These are phyloP conservation scores for Spheniscus humboldti DNA, from an alignment of 2,797 vertebrate genomes.

Conservation along the genomic window DNA sequence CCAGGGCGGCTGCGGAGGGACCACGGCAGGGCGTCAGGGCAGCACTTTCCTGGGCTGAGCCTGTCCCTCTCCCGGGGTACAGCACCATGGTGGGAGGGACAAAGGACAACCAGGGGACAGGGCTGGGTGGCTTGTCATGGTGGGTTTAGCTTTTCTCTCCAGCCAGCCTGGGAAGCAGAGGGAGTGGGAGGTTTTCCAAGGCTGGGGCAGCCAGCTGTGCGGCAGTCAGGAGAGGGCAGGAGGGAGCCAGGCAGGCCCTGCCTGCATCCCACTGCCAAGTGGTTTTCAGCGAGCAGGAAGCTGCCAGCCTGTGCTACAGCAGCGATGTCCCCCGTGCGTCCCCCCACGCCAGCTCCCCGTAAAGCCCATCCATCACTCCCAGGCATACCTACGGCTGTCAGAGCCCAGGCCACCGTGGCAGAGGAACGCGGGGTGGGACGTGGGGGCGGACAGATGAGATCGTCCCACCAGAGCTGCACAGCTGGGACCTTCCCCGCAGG, in stretches of 20 bases:
- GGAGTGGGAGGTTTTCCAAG: background rate
- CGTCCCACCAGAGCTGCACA: slow-evolving; percentile 11
- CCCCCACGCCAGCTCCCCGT: accelerated
- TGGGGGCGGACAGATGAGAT: slow-evolving; percentile 57
- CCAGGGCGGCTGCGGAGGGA: slow-evolving; percentile 66
- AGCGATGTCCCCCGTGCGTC: accelerated
- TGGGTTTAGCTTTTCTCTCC: background rate
- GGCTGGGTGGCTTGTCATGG: background rate
- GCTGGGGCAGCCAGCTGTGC: background rate
- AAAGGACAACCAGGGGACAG: background rate
- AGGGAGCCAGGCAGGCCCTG: background rate
- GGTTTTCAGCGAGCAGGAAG: background rate
- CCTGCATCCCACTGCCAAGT: background rate
- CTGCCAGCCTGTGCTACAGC: background rate
- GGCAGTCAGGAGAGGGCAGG: background rate
- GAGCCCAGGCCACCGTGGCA: slow-evolving; percentile 69
- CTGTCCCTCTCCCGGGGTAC: background rate
- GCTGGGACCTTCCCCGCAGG: background rate
- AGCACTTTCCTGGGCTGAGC: background rate
- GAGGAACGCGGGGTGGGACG: slow-evolving; percentile 69
- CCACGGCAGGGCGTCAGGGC: background rate
- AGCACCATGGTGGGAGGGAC: background rate
- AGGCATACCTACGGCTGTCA: slow-evolving; percentile 66
- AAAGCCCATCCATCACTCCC: background rate
- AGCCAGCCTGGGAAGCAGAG: background rate